Base-by-base conservation (phyloP, 2,888 invertebrate species). In the Microplitis deprimator region DNA sequence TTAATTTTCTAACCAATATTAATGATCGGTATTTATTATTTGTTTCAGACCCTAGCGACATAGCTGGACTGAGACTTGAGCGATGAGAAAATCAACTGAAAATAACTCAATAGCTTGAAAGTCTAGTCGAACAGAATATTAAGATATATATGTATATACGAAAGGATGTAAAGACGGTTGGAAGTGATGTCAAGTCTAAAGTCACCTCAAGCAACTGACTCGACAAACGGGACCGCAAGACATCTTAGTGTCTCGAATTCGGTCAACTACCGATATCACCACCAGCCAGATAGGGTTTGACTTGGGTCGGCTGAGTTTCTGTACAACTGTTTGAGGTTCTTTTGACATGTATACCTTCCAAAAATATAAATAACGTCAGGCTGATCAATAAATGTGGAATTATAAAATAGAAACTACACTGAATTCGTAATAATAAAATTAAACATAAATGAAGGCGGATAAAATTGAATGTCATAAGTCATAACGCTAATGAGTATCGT, bases 21-120 rank as follows among this genome's bases (percentile, higher is more conserved):
- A 13, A 50, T 50, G 6, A 13, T 10, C 4, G 50, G 10, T 29
- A n/a, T 68, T 20, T 29, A 41, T 67, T 17, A 17, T 64, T 10
- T 86, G 87, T 89, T 89, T 76, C 89, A 89, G 89, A 89, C 86
- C 81, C 84, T 89, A 86, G 88, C 89, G 84, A 89, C 89, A 86
- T 89, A 88, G 87, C 89, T 84, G 83, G 80, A 41, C 67, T 16
- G 20, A 29, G 29, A 68, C 10, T 50, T 10, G 10, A 3, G 50
- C 1, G 1, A 50, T 8, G 50, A 1, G 50, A 68, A 16, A 17
- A 41, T 20, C 41, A 16, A 41, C 41, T 68, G 41, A 41, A 17
- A 41, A 41, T 41, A 1, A 68, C 41, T 6, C 10, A 68, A 40
- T 41, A 6, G 50, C 17, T 16, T 6, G 7, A 16, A 17, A 39